Evolutionary conservation across 2,797 vertebrate genomes (phyloP), one percentile per base, ranked within the genome.

Genomic region (Ctenopoma multispine): DNA sequence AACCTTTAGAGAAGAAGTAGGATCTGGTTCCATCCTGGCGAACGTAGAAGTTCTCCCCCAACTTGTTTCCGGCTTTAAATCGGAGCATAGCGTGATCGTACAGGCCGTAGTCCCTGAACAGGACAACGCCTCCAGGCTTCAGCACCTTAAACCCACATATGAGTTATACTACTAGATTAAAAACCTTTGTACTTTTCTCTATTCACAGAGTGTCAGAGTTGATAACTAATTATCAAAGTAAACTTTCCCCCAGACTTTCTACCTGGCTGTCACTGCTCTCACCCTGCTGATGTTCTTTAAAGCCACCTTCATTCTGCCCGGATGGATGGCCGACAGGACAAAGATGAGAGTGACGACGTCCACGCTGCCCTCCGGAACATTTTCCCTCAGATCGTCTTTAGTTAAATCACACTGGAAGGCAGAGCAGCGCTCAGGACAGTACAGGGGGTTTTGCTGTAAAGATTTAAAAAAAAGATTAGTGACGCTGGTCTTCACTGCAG

Each of bases 81-180:
- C 98, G 93, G 24, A 97, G 94, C 98, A 99, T 99, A 69, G 98
- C 95, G 31, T 99, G 96, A 72, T 99, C 98, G 31, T 97, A 72
- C 0, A 98, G 88, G n/a, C 98, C 98, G 7, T 99, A 99, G 90
- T 99, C 98, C 53, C 98, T 93, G 87, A 99, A 99, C 53, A 99
- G 85, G 49, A 99, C 87, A 18, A 93, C 82, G 60, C 94, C 96
- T 41, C 96, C 97, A 40, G 97, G 96, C 78, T 97, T 99, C 83
- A 99, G 80, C 0, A 99, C 95, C 98, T 99, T 77, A 79, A 89
- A 23, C 53, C 69, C 49, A 84, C 20, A 76, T 1, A 1, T 0
- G 12, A 38, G 29, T 63, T 2, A 49, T 23, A 34, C 23, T 10
- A 63, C 9, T 63, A 0, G 7, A 50, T 34, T 31, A n/a, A 0